Percentiles rank a stretch among this genome's conserved stretches.
Conservation (phyloP, 1,140 invertebrate genomes). For the Lamellibrachia luymesi region DNA sequence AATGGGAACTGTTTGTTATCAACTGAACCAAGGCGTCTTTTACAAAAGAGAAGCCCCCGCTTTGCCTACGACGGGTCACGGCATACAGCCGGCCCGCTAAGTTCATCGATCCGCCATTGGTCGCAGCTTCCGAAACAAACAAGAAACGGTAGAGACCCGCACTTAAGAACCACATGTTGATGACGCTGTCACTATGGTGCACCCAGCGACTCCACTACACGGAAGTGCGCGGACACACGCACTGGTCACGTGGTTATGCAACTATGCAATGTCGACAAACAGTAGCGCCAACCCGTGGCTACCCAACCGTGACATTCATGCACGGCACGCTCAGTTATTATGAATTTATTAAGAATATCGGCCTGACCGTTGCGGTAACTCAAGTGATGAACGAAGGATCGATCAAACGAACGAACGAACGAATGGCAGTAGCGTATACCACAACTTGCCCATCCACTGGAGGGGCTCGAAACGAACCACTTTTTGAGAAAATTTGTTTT, state of each 20-base stretch:
- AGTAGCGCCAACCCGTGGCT: too few species aligned
- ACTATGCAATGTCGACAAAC: background rate
- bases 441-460: too few species aligned
- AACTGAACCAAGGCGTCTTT: background rate
- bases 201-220: background rate
- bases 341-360: too few species aligned
- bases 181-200: background rate
- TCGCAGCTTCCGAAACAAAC: background rate
- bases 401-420: too few species aligned
- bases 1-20: background rate
- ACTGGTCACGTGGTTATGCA: background rate
- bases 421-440: too few species aligned
- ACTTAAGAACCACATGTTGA: background rate
- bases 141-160: background rate
- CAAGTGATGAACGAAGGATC: too few species aligned
- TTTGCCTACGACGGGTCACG: background rate
- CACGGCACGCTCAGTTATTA: background rate
- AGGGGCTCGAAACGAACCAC: too few species aligned
- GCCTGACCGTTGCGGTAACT: too few species aligned
- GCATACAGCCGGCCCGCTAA: background rate
- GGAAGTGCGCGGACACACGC: background rate
- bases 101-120: background rate
- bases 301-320: background rate
- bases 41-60: background rate
- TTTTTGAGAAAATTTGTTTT: too few species aligned